A percentile compares a stretch with the other conserved stretches of the same genome.
These are phyloP conservation scores for Parus major DNA, from an alignment of 2,113 vertebrate genomes.

Conservation along the genomic window DNA sequence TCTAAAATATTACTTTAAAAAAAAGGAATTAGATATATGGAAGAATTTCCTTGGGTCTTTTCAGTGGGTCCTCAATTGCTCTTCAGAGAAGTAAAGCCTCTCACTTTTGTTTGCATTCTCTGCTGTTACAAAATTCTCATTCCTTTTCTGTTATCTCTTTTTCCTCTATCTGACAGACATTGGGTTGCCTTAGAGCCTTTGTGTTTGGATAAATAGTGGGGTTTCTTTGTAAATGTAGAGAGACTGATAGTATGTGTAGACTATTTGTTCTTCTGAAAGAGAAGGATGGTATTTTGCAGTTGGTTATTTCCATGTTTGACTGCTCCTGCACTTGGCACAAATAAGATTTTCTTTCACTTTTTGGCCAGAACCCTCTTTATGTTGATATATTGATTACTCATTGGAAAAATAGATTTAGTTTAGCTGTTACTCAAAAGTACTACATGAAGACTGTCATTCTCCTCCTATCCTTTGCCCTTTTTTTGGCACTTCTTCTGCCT, in stretches of 20 bases:
- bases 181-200: not conserved
- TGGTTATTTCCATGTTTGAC: not conserved
- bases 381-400: not conserved
- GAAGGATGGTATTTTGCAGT: not conserved
- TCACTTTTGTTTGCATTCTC: not conserved
- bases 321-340: not conserved
- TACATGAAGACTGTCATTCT: not conserved
- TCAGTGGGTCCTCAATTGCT: not conserved
- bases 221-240: not conserved
- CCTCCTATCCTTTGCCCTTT: accelerated
- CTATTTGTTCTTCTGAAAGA: not conserved
- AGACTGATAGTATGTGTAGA: not conserved
- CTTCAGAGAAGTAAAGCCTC: not conserved
- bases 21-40: not conserved
- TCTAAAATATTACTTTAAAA: not conserved
- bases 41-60: not conserved
- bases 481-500: not conserved
- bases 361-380: not conserved
- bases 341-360: not conserved
- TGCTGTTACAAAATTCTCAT: not conserved
- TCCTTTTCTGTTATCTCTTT: not conserved
- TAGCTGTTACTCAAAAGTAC: not conserved
- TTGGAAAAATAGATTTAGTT: not conserved
- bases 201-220: not conserved
- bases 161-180: not conserved